Evolutionary conservation across 2,113 vertebrate species (phyloP).

Genomic region (Eolophus roseicapilla): DNA sequence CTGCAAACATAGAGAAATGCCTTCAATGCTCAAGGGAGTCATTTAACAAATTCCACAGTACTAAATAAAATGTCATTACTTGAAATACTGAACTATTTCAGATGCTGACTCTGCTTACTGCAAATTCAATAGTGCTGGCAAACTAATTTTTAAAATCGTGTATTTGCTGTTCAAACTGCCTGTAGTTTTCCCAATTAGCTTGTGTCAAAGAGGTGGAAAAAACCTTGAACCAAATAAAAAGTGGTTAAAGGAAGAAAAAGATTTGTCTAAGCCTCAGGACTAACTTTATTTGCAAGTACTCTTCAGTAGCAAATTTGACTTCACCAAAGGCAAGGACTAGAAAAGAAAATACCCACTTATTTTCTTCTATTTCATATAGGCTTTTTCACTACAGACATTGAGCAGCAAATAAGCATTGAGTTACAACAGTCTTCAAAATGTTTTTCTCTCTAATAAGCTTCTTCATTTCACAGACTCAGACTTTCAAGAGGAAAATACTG

Average conservation of each 20-base stretch:
- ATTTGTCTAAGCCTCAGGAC: slow-evolving; percentile 57
- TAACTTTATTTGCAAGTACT: slow-evolving; percentile 37
- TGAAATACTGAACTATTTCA: slow-evolving; percentile 78
- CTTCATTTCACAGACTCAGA: neutral
- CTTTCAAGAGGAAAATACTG: neutral
- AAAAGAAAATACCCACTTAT: neutral
- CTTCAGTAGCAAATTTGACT: neutral
- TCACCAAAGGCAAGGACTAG: slow-evolving; percentile 8
- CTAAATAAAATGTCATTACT: slow-evolving; percentile 81
- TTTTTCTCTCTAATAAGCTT: slow-evolving; percentile 8
- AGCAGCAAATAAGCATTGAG: neutral
- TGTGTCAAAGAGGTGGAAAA: slow-evolving; percentile 58
- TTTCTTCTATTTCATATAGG: neutral
- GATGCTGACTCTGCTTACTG: slow-evolving; percentile 77
- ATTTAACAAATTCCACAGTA: slow-evolving; percentile 75
- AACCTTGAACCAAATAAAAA: slow-evolving; percentile 38
- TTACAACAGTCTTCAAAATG: neutral
- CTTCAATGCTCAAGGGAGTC: slow-evolving; percentile 75
- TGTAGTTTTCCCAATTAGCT: slow-evolving; percentile 72
- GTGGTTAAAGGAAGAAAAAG: slow-evolving; percentile 54
- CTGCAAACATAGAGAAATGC: slow-evolving; percentile 79
- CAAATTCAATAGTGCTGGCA: slow-evolving; percentile 78
- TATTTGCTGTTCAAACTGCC: slow-evolving; percentile 69
- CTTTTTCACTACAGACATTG: neutral
- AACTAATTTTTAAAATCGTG: slow-evolving; percentile 75